Conservation (phyloP, 2,797 vertebrate species). For the Darevskia mixta region DNA sequence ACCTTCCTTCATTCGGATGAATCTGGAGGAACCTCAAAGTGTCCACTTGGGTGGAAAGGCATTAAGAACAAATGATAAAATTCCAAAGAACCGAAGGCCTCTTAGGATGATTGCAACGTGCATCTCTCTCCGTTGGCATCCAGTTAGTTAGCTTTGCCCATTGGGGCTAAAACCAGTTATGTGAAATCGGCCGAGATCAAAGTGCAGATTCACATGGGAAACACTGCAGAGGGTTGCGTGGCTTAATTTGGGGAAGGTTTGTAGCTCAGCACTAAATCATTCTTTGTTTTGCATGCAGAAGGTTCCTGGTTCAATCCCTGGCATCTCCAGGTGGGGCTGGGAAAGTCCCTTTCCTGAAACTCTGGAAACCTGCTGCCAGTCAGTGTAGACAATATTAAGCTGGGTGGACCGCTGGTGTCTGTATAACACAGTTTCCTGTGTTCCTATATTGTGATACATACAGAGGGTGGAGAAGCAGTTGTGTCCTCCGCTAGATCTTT, state of each 20-base stretch:
- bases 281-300: no score
- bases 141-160: neutral
- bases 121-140: neutral
- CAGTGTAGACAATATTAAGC: no score
- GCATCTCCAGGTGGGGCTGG: no score
- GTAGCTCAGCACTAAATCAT: neutral
- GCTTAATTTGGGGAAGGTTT: neutral
- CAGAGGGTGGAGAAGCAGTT: neutral
- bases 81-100: no score
- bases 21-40: neutral
- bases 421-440: no score
- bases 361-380: no score
- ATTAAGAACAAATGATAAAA: neutral
- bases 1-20: neutral
- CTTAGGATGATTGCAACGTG: neutral
- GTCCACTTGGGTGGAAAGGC: neutral
- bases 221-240: neutral
- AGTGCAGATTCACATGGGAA: neutral
- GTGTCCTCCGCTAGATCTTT: neutral
- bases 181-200: constrained; percentile 16
- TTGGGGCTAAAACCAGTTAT: neutral
- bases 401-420: no score
- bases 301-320: no score
- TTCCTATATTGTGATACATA: neutral
- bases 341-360: no score